Base-by-base conservation (phyloP, 2,888 invertebrate species). In the Morinoia aosen region DNA sequence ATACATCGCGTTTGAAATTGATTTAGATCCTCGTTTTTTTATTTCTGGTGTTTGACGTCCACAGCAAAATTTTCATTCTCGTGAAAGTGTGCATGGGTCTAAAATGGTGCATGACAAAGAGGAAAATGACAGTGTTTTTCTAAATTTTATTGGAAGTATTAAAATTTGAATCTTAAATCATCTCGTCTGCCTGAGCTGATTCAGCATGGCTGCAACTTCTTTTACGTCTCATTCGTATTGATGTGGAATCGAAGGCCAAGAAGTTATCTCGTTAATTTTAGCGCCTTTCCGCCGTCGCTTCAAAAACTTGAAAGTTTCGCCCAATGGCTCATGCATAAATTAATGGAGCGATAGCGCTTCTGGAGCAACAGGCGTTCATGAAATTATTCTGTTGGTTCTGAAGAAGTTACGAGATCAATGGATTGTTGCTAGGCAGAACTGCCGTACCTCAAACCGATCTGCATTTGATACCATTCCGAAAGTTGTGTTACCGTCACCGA, bases 231-330 rank as follows among this genome's bases (percentile, higher is more conserved):
- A 76, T 76, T 76, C 33, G 25, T 76, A 76, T 33, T 25, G 76
- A 76, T 76, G 76, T 25, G 76, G 40, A 90, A 90, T 90, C 48
- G 90, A 90, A 90, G 12, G 90, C 48, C 40, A 90, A 48, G 90
- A 90, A 90, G 90, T 90, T 90, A 90, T 90, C 48, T 90, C 48
- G 48, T 90, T 90, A 90, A 90, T 90, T 48, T 40, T 39, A 90
- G 90, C 90, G 33, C 76, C 76, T 76, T 33, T 76, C 76, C 25
- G 19, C 76, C 76, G 76, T 76, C 25, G 76, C 76, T 76, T 19
- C 76, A 76, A 76, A 76, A 76, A 48, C 19, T 33, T 76, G 25
- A 61, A 33, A 76, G 76, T 76, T 33, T 76, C 33, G 76, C 25
- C 25, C 10, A 76, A 12, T 25, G 19, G 76, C 76, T 76, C 33